Evolutionary conservation across 2,888 invertebrate genomes (phyloP), one percentile per base, ranked within the genome.

Genomic region (Parnassius glacialis): DNA sequence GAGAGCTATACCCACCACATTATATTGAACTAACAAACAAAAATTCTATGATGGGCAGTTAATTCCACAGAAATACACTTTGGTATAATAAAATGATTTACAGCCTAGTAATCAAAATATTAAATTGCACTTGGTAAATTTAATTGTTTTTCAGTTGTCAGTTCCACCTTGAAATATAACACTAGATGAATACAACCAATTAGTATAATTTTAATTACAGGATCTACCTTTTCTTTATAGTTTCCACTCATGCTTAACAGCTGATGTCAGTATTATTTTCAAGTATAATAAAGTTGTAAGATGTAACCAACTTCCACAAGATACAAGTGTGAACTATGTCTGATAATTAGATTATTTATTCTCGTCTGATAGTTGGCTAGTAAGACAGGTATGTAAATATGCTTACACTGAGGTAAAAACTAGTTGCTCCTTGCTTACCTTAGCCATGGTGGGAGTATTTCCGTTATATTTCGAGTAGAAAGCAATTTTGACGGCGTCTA

Each of bases 401-500:
- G 10, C 13, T 3, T 45, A 45, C 12, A 34, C 7, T 7, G 5
- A 9, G 1, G 9, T 67, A 59, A 45, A 43, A 62, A 62, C 58
- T 44, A 54, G 62, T 59, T 59, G 70, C 66, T 67, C 64, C 64
- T 67, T 61, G 64, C 86, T 75, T 92, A 94, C 94, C 93, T 94
- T 94, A 75, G 94, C 94, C 92, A 94, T 94, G 84, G 93, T 92
- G 85, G 93, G 93, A 90, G 93, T 93, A 84, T 92, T 92, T 80
- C 92, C 93, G 90, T 93, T 93, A 84, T 93, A 94, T 92, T 94
- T 94, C 73, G 92, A 92, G 85, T 93, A 94, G 92, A 93, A 94
- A 87, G 90, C 93, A 93, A 94, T 94, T 92, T 94, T 94, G 93
- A 70, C 83, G 83, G 78, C 72, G 72, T 82, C 72, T 71, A 68